phyloP scores from a whole-genome alignment of 2,888 invertebrate genomes.

The Megaustenia siamemsis region DNA sequence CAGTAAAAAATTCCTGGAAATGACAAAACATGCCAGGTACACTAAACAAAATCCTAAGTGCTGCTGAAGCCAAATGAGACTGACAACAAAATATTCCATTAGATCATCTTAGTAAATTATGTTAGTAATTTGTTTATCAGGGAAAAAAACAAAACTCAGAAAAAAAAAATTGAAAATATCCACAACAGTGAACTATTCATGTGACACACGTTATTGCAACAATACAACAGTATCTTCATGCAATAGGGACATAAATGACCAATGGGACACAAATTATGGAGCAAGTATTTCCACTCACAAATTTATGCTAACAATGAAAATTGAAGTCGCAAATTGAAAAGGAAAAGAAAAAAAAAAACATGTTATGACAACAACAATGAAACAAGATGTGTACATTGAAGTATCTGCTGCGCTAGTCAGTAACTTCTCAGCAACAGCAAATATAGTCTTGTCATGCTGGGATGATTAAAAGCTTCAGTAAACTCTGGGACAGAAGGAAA shows the following conservation, averaged over 20 bases:
- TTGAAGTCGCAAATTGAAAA: background rate
- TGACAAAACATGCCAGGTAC: too few relatives aligned
- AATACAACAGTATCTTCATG: background rate
- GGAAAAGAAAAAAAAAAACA: background rate
- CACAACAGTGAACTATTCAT: too few relatives aligned
- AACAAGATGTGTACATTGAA: background rate
- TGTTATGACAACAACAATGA: constrained; percentile 22
- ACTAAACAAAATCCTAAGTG: too few relatives aligned
- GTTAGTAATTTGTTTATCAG: too few relatives aligned
- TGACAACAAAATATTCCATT: too few relatives aligned
- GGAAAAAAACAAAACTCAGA: background rate
- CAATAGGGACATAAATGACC: background rate
- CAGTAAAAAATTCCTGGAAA: too few relatives aligned
- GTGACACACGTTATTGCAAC: background rate
- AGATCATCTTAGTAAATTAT: too few relatives aligned
- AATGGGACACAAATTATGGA: background rate
- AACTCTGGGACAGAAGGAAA: background rate
- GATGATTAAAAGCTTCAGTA: constrained; percentile 1
- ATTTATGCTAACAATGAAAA: background rate
- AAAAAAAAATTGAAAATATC: background rate
- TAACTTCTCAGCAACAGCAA: constrained; percentile 9
- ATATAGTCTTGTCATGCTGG: constrained; percentile 18
- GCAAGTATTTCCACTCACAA: background rate
- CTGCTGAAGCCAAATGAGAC: too few relatives aligned
- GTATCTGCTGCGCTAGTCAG: background rate